Percentiles rank a stretch among this genome's conserved stretches.
phyloP scores from a whole-genome alignment of 2,888 invertebrate genomes.

The Lordiphosa fenestrarum region DNA sequence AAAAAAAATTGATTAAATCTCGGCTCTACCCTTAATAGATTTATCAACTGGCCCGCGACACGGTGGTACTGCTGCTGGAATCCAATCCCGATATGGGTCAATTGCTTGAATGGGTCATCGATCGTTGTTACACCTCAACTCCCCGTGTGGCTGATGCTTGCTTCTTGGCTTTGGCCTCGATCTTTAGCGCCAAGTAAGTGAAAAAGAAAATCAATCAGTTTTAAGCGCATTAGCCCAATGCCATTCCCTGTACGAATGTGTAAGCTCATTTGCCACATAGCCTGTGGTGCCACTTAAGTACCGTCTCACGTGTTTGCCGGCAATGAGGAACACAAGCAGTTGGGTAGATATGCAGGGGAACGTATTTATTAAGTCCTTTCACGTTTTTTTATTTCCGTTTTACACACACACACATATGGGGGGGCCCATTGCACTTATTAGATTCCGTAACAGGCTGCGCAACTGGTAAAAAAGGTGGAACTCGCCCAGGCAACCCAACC shows the following conservation, averaged over 20 bases:
- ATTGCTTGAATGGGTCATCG: slow-evolving; percentile 98
- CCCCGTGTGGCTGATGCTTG: slow-evolving; percentile 97
- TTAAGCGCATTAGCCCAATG: slow-evolving; percentile 1
- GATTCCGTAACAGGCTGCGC: too few species aligned
- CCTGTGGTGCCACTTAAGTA: slow-evolving; percentile 39
- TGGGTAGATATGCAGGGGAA: slow-evolving; percentile 1
- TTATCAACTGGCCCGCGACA: slow-evolving; percentile 94
- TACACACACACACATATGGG: too few species aligned
- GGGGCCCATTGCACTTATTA: too few species aligned
- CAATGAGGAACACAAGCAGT: slow-evolving; percentile 13
- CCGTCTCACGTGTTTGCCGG: slow-evolving; percentile 42
- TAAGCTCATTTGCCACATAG: slow-evolving; percentile 37
- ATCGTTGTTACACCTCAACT: slow-evolving; percentile 96
- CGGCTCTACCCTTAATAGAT: slow-evolving; percentile 83
- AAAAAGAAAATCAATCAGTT: background rate
- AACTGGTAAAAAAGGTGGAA: too few species aligned
- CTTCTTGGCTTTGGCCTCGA: slow-evolving; percentile 96
- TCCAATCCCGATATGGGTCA: slow-evolving; percentile 96
- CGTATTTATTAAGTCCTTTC: slow-evolving; percentile 28
- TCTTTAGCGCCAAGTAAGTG: slow-evolving; percentile 95
- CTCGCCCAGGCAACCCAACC: too few species aligned
- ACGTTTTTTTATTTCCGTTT: slow-evolving; percentile 27
- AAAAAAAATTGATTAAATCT: background rate
- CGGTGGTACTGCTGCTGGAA: slow-evolving; percentile 94
- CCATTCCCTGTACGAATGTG: slow-evolving; percentile 14